These are phyloP conservation scores for Drosophila prolongata DNA, from an alignment of 2,888 invertebrate species.

Conservation along the genomic window DNA sequence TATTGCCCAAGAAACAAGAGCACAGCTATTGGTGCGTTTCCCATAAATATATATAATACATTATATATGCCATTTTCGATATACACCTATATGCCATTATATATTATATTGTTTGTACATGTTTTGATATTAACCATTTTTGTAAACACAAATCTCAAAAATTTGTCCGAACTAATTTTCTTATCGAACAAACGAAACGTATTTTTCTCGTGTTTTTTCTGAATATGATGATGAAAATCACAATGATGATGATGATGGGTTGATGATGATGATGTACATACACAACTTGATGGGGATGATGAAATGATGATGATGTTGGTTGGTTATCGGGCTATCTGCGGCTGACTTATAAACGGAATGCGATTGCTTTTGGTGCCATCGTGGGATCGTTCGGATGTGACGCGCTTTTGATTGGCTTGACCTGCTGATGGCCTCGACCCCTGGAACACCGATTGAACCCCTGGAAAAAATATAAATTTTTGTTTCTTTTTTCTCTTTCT, in stretches of 20 bases:
- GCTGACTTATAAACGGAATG: slow-evolving; percentile 50
- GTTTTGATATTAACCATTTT: slow-evolving; percentile 75
- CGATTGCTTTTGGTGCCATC: slow-evolving; percentile 77
- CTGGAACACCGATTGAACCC: slow-evolving; percentile 22
- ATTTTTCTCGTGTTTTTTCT: slow-evolving; percentile 85
- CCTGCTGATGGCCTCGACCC: slow-evolving; percentile 5
- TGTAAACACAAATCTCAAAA: slow-evolving; percentile 80
- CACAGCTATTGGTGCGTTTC: slow-evolving; percentile 51
- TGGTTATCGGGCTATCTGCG: slow-evolving; percentile 46
- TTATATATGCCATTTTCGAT: slow-evolving; percentile 50
- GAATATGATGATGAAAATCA: slow-evolving; percentile 84
- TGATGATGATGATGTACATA: slow-evolving; percentile 70
- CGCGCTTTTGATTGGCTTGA: slow-evolving; percentile 27
- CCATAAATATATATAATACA: slow-evolving; percentile 39
- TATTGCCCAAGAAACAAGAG: slow-evolving; percentile 44
- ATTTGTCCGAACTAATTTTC: slow-evolving; percentile 85
- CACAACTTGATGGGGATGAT: slow-evolving; percentile 80
- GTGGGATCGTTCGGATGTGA: slow-evolving; percentile 52
- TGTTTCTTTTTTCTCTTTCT: slow-evolving; percentile 67
- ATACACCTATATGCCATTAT: slow-evolving; percentile 56
- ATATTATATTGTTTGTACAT: slow-evolving; percentile 69
- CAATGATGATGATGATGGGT: slow-evolving; percentile 80
- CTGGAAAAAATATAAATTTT: slow-evolving; percentile 50
- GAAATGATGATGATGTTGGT: slow-evolving; percentile 47
- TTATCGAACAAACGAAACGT: slow-evolving; percentile 85